Conservation (phyloP, 2,113 vertebrate genomes). For the Diphyllodes magnificus region DNA sequence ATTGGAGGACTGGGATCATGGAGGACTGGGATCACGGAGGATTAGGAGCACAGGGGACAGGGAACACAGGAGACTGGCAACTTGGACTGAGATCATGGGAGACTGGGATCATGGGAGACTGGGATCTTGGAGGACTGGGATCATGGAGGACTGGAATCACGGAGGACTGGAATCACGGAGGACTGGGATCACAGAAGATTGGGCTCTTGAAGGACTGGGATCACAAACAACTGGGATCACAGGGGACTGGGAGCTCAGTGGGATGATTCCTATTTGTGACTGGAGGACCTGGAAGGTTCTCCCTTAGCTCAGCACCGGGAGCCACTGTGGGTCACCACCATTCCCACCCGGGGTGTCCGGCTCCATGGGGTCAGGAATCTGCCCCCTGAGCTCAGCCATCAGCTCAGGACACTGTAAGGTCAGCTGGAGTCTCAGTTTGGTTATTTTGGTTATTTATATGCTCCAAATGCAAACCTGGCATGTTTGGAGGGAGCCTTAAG, state of each 20-base stretch:
- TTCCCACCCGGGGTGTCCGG: fast-evolving
- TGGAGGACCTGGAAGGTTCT: not conserved
- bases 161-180: fast-evolving
- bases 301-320: not conserved
- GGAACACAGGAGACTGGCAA: no score
- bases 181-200: not conserved
- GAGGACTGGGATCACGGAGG: not conserved
- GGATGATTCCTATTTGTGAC: fast-evolving
- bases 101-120: not conserved
- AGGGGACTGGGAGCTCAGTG: not conserved
- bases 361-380: not conserved
- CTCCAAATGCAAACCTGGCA: not conserved
- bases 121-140: no score
- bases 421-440: not conserved
- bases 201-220: fast-evolving
- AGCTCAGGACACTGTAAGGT: constrained; percentile 43
- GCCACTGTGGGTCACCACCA: not conserved
- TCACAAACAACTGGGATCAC: not conserved
- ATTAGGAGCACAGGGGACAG: no score
- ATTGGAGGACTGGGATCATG: not conserved
- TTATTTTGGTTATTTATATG: not conserved
- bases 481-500: not conserved
- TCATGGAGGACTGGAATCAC: fast-evolving
- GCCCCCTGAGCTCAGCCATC: not conserved
- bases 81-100: not conserved